Conservation (phyloP, 2,113 vertebrate species). For the Silurus meridionalis region DNA sequence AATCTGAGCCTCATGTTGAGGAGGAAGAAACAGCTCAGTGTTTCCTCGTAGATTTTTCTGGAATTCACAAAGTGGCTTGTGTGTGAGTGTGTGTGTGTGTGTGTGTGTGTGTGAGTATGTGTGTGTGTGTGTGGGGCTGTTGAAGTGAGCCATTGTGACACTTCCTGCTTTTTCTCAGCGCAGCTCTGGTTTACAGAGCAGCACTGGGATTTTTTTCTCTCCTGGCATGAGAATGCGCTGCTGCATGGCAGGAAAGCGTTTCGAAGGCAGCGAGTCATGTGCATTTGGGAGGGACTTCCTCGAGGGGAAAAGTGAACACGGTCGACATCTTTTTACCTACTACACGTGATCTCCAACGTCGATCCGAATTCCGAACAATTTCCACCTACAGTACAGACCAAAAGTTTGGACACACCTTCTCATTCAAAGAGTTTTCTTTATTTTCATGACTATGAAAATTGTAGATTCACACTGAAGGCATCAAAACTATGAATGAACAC, state of each 20-base stretch:
- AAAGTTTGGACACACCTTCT: too few species aligned
- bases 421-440: too few species aligned
- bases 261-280: constrained; percentile 18
- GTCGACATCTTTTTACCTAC: not conserved
- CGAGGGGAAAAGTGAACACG: not conserved
- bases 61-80: constrained; percentile 26
- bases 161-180: constrained; percentile 47
- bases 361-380: too few species aligned
- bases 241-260: constrained; percentile 42
- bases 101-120: constrained; percentile 3
- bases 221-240: constrained; percentile 24
- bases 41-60: constrained; percentile 22
- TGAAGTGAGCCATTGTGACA: constrained; percentile 47
- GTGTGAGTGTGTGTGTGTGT: not conserved
- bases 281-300: constrained; percentile 33
- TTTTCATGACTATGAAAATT: too few species aligned
- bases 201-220: constrained; percentile 8
- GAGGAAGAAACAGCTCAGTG: not conserved
- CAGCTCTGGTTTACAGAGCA: constrained; percentile 15
- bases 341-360: not conserved
- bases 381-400: too few species aligned
- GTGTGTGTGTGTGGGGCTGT: constrained; percentile 7
- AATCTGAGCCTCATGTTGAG: not conserved
- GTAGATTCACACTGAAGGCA: too few species aligned
- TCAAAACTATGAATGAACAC: too few species aligned